These are phyloP conservation scores for Typhlomys cinereus DNA, from an alignment of 2,113 vertebrate species.

Conservation along the genomic window DNA sequence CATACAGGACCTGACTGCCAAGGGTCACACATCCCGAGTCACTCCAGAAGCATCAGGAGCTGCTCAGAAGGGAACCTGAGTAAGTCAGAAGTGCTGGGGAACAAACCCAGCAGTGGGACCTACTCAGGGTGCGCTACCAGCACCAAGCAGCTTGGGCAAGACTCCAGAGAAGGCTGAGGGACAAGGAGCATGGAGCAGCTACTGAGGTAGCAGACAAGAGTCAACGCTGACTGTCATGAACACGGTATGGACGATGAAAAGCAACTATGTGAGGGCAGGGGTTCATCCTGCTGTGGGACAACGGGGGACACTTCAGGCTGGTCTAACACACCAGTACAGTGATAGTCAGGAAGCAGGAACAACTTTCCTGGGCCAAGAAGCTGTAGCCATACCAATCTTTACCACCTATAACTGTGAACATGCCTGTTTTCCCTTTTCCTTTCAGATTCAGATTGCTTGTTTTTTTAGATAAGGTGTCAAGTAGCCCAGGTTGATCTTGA, in stretches of 20 bases:
- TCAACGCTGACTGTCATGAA: not conserved
- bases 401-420: not conserved
- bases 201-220: not conserved
- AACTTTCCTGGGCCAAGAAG: not conserved
- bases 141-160: not conserved
- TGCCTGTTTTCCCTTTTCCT: not conserved
- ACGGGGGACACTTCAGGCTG: not conserved
- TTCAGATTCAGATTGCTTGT: no score
- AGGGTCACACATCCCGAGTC: slow-evolving; percentile 52
- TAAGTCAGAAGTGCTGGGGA: not conserved
- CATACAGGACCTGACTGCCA: not conserved
- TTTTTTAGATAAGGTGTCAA: not conserved
- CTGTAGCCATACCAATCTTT: not conserved
- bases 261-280: no score
- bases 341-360: not conserved
- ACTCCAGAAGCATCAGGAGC: not conserved
- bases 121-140: not conserved
- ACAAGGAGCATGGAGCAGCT: not conserved
- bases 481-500: not conserved
- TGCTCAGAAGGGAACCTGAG: not conserved
- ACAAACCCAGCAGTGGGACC: not conserved
- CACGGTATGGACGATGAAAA: no score
- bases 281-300: not conserved
- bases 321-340: not conserved
- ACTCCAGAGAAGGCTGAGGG: not conserved